Base-by-base conservation (phyloP, 2,888 invertebrate species). In the Stramonita haemastoma region DNA sequence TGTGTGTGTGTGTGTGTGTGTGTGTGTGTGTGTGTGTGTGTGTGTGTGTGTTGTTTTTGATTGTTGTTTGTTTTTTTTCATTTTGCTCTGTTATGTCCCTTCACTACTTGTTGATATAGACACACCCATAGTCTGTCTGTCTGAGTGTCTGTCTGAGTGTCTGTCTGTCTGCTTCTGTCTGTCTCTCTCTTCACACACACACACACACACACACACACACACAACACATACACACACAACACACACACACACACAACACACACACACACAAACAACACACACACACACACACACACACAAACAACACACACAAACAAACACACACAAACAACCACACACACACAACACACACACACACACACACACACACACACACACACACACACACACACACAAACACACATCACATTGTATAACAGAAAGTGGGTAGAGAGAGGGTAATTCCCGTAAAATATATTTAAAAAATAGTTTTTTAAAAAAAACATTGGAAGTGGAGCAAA, bases 241-340 rank as follows among this genome's bases (percentile, higher is more conserved):
- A 66, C 66, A 66, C 19, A 66, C 66, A 66, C 2, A 66, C 66
- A 46, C 46, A 2, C 46, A 26, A 2, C 66, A 4, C 17, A 66
- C 66, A 1, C 4, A 2, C 26, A 66, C 26, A 32, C n/a, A 5
- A 1, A 32, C 29, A 19, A 81, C 29, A 81, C 29, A 81, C 1
- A 81, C 81, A 81, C 11, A 81, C 6, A 81, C 81, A 32, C 81
- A 81, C 81, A 83, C 17, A 83, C 83, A 36, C 34, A 83, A n/a
- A 11, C 19, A 60, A 60, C 60, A 60, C 60, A 60, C 60, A 60
- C 60, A 60, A 15, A 60, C 60, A 60, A 11, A 60, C 60, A 60
- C 60, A 60, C 60, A 60, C 2, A 2, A 2, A 2, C 13, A 1
- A 66, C 66, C 66, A 66, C 19, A 66, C 66, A 66, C 2, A 66